phyloP scores from a whole-genome alignment of 2,113 vertebrate species.

The Prolemur simus region DNA sequence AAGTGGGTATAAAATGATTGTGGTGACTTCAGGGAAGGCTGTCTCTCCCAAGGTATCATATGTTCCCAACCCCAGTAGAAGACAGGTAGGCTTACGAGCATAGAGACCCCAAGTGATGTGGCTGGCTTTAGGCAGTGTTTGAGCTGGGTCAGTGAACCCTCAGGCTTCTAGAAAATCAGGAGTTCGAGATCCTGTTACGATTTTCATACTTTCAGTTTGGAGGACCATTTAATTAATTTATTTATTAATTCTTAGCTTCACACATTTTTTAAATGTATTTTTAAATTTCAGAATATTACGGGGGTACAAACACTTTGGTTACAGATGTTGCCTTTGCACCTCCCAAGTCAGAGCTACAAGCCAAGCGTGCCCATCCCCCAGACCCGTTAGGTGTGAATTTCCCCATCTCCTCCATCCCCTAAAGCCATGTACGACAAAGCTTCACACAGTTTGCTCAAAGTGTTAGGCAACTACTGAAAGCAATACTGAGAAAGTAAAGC shows the following conservation, averaged over 20 bases:
- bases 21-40: neutral
- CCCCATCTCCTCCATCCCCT: too few relatives aligned
- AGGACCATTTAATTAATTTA: neutral
- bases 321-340: too few relatives aligned
- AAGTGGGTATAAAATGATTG: neutral
- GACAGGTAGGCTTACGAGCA: rapidly evolving
- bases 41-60: rapidly evolving
- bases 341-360: too few relatives aligned
- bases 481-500: rapidly evolving
- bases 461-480: neutral
- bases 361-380: too few relatives aligned
- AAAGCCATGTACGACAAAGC: too few relatives aligned
- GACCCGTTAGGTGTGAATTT: too few relatives aligned
- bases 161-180: neutral
- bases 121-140: neutral
- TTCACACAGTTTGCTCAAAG: neutral
- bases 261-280: too few relatives aligned
- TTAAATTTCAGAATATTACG: too few relatives aligned
- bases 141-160: neutral
- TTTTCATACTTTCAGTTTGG: neutral
- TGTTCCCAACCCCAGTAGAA: rapidly evolving
- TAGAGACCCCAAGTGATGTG: rapidly evolving
- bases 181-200: neutral
- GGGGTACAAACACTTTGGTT: too few relatives aligned
- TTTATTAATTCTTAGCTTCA: neutral